Evolutionary conservation across 2,113 vertebrate genomes (phyloP), one percentile per base, ranked within the genome.

Genomic region (Puffinus mauretanicus): DNA sequence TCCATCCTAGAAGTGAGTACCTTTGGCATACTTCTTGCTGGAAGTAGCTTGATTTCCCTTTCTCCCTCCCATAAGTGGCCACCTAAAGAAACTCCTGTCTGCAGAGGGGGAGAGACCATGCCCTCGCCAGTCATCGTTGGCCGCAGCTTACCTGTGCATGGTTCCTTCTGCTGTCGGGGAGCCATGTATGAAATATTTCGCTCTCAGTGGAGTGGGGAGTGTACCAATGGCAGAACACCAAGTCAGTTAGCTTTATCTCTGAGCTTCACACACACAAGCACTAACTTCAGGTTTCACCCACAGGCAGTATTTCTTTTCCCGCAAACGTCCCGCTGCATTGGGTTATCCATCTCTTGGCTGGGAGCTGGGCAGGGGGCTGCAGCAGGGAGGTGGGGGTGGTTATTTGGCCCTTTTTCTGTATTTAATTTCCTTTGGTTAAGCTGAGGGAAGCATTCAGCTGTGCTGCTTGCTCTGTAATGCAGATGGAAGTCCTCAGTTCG

Each of bases 401-500:
- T 64, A 0, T 72, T 85, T 79, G 58, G 61, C 67, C 88, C n/a
- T 62, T 88, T 40, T 58, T 7, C 49, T 64, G 40, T 57, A 34
- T 86, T 36, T 34, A n/a, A 42, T 79, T 72, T 70, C 24, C 72
- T 61, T 64, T 29, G 69, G 87, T 52, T 67, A 78, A 94, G 96
- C 93, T 60, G 78, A 95, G 93, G 70, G 86, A 65, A 77, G 90
- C 73, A 36, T 46, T 91, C 84, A 58, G 71, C 82, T 73, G 61
- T 21, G 72, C 94, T 86, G 36, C 82, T 71, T 83, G 79, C 79
- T 93, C 81, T 69, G 73, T 76, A 82, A 91, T 36, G 30, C 97
- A 98, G 97, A 96, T 98, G 97, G 95, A 93, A 76, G 90, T 42
- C 75, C 84, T 67, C 40, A 15, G 93, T 91, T 92, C 34, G 32